Evolutionary conservation across 1,140 invertebrate species (phyloP).

Genomic region (Drosophila ercepeae): DNA sequence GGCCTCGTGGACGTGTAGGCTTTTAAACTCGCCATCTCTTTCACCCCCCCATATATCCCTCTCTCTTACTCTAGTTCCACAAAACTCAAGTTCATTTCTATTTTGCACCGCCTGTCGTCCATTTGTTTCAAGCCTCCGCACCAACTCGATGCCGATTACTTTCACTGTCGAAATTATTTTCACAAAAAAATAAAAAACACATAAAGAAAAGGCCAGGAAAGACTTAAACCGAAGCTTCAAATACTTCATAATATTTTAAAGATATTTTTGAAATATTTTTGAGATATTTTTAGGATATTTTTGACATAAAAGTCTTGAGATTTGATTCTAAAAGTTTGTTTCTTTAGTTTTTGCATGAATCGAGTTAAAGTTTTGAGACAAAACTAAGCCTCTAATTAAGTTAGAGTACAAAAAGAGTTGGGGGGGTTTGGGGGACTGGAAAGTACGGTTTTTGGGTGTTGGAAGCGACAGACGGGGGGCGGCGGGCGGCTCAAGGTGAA

Average conservation of each 20-base stretch:
- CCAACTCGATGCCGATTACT: constrained; percentile 65
- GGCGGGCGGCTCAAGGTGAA: constrained; percentile 72
- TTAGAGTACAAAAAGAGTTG: constrained; percentile 27
- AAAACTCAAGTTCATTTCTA: constrained; percentile 44
- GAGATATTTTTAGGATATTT: background rate
- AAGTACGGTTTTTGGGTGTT: constrained; percentile 64
- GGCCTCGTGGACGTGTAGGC: constrained; percentile 46
- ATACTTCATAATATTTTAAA: constrained; percentile 5
- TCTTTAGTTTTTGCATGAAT: too few species aligned
- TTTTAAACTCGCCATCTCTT: constrained; percentile 21
- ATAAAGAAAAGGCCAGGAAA: too few species aligned
- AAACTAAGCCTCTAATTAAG: background rate
- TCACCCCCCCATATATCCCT: background rate
- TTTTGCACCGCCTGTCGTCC: constrained; percentile 29
- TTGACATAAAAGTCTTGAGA: too few species aligned
- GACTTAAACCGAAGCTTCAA: background rate
- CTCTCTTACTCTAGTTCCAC: background rate
- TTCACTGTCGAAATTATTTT: constrained; percentile 77
- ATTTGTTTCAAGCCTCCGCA: constrained; percentile 23
- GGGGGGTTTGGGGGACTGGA: background rate
- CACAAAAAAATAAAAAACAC: constrained; percentile 10
- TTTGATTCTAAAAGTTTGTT: too few species aligned
- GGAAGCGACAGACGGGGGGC: constrained; percentile 54
- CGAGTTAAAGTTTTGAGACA: background rate
- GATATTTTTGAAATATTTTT: background rate